Evolutionary conservation across 37 sponge, comb jelly and placozoan species (phyloP), one percentile per base, ranked within the genome.

Genomic region (Spongilla lacustris): DNA sequence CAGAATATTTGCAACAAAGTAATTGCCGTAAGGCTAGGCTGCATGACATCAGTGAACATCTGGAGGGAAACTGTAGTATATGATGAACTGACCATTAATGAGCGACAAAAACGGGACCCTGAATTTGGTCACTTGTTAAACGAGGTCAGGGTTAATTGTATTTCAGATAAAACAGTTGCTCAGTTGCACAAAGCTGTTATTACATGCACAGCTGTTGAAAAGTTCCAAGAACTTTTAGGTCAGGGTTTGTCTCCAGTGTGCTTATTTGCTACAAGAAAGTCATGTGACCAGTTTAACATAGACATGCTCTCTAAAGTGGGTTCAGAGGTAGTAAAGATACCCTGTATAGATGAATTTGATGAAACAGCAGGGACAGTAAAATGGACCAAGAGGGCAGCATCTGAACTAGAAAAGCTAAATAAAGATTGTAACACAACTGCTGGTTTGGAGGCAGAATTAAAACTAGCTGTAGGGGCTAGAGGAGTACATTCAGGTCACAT

Each of bases 41-140:
- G 78, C n/a, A 68, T 73, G 36, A 77, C 78, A 23, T 70, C 87
- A 6, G 38, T 86, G 23, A 86, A 86, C 83, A 83, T 86, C n/a
- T 86, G 87, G 87, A 86, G 77, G 48, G 79, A 82, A 23, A 48
- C 72, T 25, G 79, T 85, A n/a, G 73, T 82, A 14, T 91, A 91
- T 50, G 91, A 91, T 34, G 87, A 91, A 73, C 71, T 91, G 35
- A 86, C 82, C 49, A 86, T 90, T 41, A 95, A 95, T 87, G 90
- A 89, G 78, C 85, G 91, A 27, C 91, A 94, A 48, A 79, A 77
- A 46, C 50, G 50, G n/a, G 91, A 87, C 76, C 32, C 17, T n/a
- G 36, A 19, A 73, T 82, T 69, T 70, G 34, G 30, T 19, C 17
- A 46, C 29, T 73, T 86, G 50, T 48, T 92, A 22, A 31, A 87